A percentile compares a stretch with the other conserved stretches of the same genome.
Conservation (phyloP, 2,797 vertebrate genomes). For the Pseudomugil tenellus region DNA sequence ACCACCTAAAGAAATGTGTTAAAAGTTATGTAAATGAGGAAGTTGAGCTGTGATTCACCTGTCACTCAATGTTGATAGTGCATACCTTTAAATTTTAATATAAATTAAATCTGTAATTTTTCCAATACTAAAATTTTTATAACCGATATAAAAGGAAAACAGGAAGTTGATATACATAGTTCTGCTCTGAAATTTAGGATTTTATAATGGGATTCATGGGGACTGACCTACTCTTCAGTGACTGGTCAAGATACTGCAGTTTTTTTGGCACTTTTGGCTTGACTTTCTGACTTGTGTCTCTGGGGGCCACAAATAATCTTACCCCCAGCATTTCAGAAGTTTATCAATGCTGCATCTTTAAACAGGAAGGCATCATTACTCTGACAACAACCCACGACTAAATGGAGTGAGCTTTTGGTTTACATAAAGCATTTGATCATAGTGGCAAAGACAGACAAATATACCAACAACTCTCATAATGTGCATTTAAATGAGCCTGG, state of each 20-base stretch:
- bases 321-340: constrained; percentile 43
- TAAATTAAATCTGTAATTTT: not conserved
- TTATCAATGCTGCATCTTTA: constrained; percentile 65
- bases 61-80: not conserved
- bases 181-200: not conserved
- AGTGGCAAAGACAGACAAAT: constrained; percentile 26
- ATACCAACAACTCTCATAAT: not conserved
- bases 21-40: not conserved
- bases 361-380: constrained; percentile 81
- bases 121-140: not conserved
- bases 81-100: not conserved
- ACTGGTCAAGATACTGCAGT: not conserved
- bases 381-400: constrained; percentile 58
- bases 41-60: not conserved
- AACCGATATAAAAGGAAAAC: not conserved
- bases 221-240: not conserved
- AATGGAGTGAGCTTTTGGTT: constrained; percentile 50
- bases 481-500: constrained; percentile 2
- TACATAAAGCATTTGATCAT: constrained; percentile 39
- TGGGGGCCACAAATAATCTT: constrained; percentile 32
- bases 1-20: not conserved
- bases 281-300: constrained; percentile 13
- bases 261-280: not conserved
- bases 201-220: not conserved
- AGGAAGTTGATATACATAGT: not conserved